phyloP scores from a whole-genome alignment of 2,797 vertebrate genomes.

The Lacerta viridis region DNA sequence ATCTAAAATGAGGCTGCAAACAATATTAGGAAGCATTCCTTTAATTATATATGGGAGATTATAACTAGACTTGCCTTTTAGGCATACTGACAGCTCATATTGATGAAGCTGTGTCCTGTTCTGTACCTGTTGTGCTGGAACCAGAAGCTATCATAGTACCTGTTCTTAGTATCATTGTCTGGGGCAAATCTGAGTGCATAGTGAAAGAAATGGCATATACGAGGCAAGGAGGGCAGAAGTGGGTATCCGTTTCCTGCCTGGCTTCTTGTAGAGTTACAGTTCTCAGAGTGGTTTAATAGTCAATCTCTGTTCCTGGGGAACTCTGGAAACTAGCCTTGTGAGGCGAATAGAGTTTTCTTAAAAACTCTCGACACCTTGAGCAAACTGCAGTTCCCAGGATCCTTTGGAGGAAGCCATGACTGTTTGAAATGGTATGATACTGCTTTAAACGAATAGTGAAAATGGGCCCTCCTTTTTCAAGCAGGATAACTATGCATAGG shows the following conservation, averaged over 20 bases:
- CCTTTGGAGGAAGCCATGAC: too few species aligned
- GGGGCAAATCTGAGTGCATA: too few species aligned
- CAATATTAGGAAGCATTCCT: slow-evolving; percentile 74
- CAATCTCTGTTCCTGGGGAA: too few species aligned
- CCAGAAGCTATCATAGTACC: not conserved
- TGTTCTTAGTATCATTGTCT: too few species aligned
- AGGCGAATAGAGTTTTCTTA: too few species aligned
- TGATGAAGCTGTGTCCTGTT: slow-evolving; percentile 56
- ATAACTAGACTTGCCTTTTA: slow-evolving; percentile 70
- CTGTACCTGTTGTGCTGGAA: not conserved
- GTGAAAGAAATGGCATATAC: too few species aligned
- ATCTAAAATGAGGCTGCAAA: slow-evolving; percentile 73
- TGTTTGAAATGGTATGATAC: too few species aligned
- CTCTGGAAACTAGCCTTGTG: too few species aligned
- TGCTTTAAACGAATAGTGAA: too few species aligned
- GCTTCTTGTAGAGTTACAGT: not conserved
- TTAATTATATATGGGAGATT: slow-evolving; percentile 75
- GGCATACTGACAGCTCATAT: slow-evolving; percentile 64
- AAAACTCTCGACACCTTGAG: too few species aligned
- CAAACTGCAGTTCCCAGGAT: too few species aligned
- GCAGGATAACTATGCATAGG: not conserved
- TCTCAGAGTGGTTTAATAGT: too few species aligned
- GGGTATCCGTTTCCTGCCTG: not conserved
- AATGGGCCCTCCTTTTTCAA: not conserved
- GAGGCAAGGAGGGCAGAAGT: not conserved